Percentiles rank a stretch among this genome's conserved stretches.
Evolutionary conservation across 2,113 vertebrate species (phyloP).

Genomic region (Poeciliopsis retropinna): DNA sequence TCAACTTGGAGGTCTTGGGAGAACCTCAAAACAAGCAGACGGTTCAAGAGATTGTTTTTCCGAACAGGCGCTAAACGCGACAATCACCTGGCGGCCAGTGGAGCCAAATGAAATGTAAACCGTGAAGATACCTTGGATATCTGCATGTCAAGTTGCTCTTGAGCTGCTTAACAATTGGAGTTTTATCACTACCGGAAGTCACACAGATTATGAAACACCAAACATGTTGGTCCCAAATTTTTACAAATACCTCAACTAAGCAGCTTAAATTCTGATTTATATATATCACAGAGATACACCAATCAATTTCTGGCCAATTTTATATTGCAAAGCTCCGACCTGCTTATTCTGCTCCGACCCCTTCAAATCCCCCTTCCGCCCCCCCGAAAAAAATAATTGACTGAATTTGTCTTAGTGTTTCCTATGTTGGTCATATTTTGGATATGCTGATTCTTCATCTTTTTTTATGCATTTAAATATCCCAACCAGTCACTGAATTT

Average conservation of each 20-base stretch:
- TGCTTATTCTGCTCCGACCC: no score
- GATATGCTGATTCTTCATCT: neutral
- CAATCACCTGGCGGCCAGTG: conserved; percentile 22
- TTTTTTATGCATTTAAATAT: neutral
- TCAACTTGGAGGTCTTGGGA: conserved; percentile 32
- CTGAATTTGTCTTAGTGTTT: no score
- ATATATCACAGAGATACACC: conserved; percentile 2
- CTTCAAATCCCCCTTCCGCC: no score
- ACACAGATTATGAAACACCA: conserved; percentile 36
- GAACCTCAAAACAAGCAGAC: conserved; percentile 25
- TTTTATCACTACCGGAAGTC: conserved; percentile 35
- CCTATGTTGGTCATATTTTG: neutral
- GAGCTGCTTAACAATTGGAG: conserved; percentile 23
- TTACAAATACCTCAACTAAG: conserved; percentile 44
- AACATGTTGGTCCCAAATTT: conserved; percentile 32
- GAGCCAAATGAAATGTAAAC: conserved; percentile 42
- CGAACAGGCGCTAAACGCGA: conserved; percentile 17
- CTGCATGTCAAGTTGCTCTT: conserved; percentile 24
- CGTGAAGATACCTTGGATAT: conserved; percentile 17
- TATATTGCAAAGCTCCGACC: no score
- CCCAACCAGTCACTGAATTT: neutral
- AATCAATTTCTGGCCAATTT: no score
- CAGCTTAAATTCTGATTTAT: conserved; percentile 35
- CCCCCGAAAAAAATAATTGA: no score
- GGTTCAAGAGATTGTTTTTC: conserved; percentile 41